Conservation (phyloP, 2,888 invertebrate species). For the Gari tellinella region DNA sequence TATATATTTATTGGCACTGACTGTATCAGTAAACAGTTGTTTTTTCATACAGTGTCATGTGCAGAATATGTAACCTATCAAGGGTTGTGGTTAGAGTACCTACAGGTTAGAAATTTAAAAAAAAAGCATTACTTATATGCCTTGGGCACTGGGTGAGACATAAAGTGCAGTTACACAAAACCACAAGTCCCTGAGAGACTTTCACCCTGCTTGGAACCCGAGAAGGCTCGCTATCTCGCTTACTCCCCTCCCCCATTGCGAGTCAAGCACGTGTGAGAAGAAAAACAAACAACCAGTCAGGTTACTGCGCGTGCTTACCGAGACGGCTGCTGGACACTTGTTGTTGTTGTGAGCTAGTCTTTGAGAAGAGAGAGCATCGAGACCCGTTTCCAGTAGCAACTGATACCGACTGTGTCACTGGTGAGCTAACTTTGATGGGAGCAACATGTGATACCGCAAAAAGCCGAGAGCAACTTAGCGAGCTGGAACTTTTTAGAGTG, state of each 20-base stretch:
- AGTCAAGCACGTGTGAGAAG: constrained; percentile 51
- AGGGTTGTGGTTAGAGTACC: no score
- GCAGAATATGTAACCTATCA: no score
- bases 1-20: no score
- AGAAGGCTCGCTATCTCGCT: constrained; percentile 47
- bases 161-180: not conserved
- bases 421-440: constrained; percentile 49
- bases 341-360: constrained; percentile 50
- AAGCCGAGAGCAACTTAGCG: no score
- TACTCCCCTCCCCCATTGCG: constrained; percentile 48
- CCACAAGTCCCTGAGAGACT: constrained; percentile 8
- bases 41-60: no score
- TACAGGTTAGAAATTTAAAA: no score
- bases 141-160: no score
- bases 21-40: no score
- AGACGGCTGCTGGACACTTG: constrained; percentile 53
- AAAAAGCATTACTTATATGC: no score
- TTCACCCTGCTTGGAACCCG: constrained; percentile 44
- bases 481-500: no score
- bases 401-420: constrained; percentile 47
- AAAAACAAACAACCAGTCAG: constrained; percentile 63
- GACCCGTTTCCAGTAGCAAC: constrained; percentile 55
- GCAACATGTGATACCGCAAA: constrained; percentile 42
- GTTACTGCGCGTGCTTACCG: constrained; percentile 40
- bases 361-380: constrained; percentile 27